phyloP scores from a whole-genome alignment of 2,888 invertebrate genomes.

The Leptinotarsa rubiginosa region DNA sequence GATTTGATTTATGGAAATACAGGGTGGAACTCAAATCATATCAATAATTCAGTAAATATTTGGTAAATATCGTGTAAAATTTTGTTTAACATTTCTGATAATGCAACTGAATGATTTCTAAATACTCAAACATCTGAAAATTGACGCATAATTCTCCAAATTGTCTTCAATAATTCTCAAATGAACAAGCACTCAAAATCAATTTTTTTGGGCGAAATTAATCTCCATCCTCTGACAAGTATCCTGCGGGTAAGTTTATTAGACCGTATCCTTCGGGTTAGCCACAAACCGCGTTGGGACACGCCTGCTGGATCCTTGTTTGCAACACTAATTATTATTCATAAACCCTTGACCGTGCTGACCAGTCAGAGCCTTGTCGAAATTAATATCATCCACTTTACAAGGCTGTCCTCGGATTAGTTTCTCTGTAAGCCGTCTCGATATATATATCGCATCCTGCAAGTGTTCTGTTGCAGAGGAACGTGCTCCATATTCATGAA shows the following conservation, averaged over 20 bases:
- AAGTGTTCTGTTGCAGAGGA: not conserved
- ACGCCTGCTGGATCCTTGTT: constrained; percentile 63
- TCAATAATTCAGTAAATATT: too few relatives aligned
- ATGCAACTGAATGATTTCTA: too few relatives aligned
- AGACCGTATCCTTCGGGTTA: constrained; percentile 49
- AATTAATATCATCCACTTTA: constrained; percentile 65
- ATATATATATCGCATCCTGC: constrained; percentile 13
- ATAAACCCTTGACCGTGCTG: constrained; percentile 63
- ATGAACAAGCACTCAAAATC: not conserved
- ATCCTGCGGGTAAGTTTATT: constrained; percentile 40
- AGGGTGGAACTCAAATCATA: too few relatives aligned
- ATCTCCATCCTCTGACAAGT: not conserved
- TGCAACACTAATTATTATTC: constrained; percentile 67
- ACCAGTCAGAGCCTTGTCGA: constrained; percentile 62
- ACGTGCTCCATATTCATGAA: too few relatives aligned
- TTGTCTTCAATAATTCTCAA: not conserved
- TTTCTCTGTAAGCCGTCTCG: constrained; percentile 22
- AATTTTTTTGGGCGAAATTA: not conserved
- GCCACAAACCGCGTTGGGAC: constrained; percentile 60
- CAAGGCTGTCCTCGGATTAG: constrained; percentile 57
- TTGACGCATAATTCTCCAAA: too few relatives aligned
- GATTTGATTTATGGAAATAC: too few relatives aligned
- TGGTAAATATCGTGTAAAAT: too few relatives aligned
- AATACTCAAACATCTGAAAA: too few relatives aligned
- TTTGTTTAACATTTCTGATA: too few relatives aligned